Conservation (phyloP, 2,888 invertebrate species). For the Cyrtodaria siliqua region DNA sequence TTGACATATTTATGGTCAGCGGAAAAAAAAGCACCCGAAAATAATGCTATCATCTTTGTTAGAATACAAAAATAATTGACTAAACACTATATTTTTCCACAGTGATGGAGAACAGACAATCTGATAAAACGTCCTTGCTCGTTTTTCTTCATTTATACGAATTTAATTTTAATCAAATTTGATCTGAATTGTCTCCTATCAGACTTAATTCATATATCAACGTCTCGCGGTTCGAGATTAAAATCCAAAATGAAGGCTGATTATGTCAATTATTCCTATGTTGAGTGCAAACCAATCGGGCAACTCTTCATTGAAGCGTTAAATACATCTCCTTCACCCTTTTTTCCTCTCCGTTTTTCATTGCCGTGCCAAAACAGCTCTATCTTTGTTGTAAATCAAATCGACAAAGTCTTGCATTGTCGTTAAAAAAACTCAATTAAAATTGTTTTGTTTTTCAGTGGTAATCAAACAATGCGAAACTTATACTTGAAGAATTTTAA, state of each 20-base stretch:
- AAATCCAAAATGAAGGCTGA: constrained; percentile 21
- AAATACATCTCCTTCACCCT: not conserved
- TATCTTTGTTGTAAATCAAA: too few relatives aligned
- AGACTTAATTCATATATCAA: constrained; percentile 55
- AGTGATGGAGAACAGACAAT: not conserved
- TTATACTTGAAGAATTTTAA: constrained; percentile 17
- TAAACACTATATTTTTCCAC: too few relatives aligned
- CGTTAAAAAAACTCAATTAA: not conserved
- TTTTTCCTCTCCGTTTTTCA: not conserved
- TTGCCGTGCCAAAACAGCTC: not conserved
- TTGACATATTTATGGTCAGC: too few relatives aligned
- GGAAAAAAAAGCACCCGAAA: too few relatives aligned
- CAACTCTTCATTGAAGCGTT: not conserved
- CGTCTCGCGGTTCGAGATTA: constrained; percentile 36
- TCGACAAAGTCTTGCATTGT: too few relatives aligned
- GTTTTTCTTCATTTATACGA: constrained; percentile 63
- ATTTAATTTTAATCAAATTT: constrained; percentile 66
- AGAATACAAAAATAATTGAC: too few relatives aligned
- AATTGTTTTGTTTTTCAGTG: constrained; percentile 1
- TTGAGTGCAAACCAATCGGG: constrained; percentile 19
- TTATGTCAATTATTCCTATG: constrained; percentile 41
- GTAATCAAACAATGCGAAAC: constrained; percentile 10
- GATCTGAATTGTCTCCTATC: constrained; percentile 57
- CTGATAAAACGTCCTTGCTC: constrained; percentile 51
- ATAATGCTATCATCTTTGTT: too few relatives aligned